phyloP scores from a whole-genome alignment of 2,888 invertebrate species.

The Dynastes hyllus region DNA sequence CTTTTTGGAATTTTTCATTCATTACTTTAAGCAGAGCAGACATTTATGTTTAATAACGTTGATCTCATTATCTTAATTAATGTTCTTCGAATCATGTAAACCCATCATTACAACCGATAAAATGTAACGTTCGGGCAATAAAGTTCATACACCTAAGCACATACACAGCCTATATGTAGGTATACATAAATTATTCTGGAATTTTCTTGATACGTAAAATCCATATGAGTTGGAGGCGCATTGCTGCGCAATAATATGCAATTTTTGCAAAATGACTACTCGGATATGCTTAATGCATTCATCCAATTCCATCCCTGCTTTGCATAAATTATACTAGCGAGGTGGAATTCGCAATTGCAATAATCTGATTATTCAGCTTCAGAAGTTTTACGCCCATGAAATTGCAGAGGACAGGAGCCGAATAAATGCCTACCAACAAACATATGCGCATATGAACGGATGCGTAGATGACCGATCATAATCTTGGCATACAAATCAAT shows the following conservation, averaged over 20 bases:
- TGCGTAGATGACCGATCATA: conserved; percentile 11
- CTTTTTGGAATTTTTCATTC: no score
- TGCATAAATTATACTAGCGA: conserved; percentile 17
- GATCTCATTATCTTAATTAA: conserved; percentile 6
- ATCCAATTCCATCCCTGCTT: conserved; percentile 17
- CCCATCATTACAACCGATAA: no score
- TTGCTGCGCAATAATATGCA: not conserved
- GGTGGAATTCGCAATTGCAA: conserved; percentile 25
- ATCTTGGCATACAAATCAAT: conserved; percentile 32
- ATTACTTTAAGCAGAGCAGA: conserved; percentile 8
- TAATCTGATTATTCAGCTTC: conserved; percentile 18
- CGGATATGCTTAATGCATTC: conserved; percentile 13
- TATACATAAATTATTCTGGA: no score
- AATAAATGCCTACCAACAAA: not conserved
- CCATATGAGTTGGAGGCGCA: not conserved
- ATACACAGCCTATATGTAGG: no score
- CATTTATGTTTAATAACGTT: not conserved
- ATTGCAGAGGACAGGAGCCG: not conserved
- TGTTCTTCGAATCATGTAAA: not conserved
- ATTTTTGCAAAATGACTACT: conserved; percentile 11
- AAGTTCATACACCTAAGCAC: no score
- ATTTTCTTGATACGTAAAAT: not conserved
- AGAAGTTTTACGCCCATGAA: conserved; percentile 12
- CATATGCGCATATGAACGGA: not conserved
- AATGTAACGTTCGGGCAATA: no score